These are phyloP conservation scores for Oxyteleia sp. DNA, from an alignment of 2,888 invertebrate species.

Conservation along the genomic window DNA sequence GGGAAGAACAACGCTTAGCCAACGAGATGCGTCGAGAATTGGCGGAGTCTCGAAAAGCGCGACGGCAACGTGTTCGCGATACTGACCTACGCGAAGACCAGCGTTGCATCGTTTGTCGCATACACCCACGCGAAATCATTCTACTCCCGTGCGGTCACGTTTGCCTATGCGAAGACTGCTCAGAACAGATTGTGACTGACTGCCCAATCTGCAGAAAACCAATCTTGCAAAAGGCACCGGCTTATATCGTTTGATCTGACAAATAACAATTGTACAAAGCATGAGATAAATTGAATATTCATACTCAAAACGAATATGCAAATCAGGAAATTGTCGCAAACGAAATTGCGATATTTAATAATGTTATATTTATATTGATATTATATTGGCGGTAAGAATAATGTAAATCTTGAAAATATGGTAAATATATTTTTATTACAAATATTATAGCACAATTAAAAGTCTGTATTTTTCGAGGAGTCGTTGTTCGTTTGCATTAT, in stretches of 20 bases:
- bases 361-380: background rate
- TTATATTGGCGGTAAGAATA: background rate
- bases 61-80: slow-evolving; percentile 90
- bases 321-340: too few relatives aligned
- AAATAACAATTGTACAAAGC: background rate
- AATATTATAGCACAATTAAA: slow-evolving; percentile 59
- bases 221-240: slow-evolving; percentile 92
- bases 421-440: slow-evolving; percentile 61
- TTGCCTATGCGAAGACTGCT: slow-evolving; percentile 95
- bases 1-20: slow-evolving; percentile 89
- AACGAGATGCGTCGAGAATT: slow-evolving; percentile 88
- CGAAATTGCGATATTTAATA: too few relatives aligned
- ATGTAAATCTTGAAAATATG: slow-evolving; percentile 21
- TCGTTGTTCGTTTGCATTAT: slow-evolving; percentile 70
- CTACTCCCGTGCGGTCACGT: slow-evolving; percentile 96
- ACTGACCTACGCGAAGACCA: slow-evolving; percentile 90
- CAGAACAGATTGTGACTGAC: slow-evolving; percentile 90
- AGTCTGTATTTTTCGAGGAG: slow-evolving; percentile 69
- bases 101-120: slow-evolving; percentile 95
- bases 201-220: slow-evolving; percentile 94
- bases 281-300: background rate
- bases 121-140: slow-evolving; percentile 95
- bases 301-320: background rate
- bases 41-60: slow-evolving; percentile 90
- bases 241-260: slow-evolving; percentile 90